Evolutionary conservation across 2,797 vertebrate genomes (phyloP).

Genomic region (Melanotaenia boesemani): DNA sequence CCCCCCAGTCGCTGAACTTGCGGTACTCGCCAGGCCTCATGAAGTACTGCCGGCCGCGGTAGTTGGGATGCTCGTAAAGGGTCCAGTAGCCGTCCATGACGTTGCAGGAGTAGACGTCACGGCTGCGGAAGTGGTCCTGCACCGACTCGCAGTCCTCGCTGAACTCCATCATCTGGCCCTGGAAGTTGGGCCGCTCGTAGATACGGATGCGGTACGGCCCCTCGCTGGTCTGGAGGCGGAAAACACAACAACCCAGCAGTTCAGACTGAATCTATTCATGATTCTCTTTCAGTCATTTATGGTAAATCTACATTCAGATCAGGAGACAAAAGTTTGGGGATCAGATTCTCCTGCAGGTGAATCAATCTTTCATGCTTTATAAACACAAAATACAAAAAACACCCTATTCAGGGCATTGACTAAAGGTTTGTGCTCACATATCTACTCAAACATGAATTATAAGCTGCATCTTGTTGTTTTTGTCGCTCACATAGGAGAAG

Average conservation of each 20-base stretch:
- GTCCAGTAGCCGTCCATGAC: slow-evolving; percentile 82
- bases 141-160: slow-evolving; percentile 77
- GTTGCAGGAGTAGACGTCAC: slow-evolving; percentile 79
- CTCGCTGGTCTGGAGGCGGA: slow-evolving; percentile 67
- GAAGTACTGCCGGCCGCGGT: slow-evolving; percentile 79
- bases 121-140: slow-evolving; percentile 75
- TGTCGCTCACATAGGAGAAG: slow-evolving; percentile 67
- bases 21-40: slow-evolving; percentile 78
- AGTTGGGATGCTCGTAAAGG: slow-evolving; percentile 76
- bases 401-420: too few relatives aligned
- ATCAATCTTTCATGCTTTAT: too few relatives aligned
- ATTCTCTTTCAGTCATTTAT: too few relatives aligned
- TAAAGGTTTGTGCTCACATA: too few relatives aligned
- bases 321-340: neutral
- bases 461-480: neutral
- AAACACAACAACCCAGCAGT: neutral
- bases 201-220: slow-evolving; percentile 75
- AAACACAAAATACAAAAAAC: too few relatives aligned
- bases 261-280: neutral
- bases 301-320: neutral
- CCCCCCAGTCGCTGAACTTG: slow-evolving; percentile 80
- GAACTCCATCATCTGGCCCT: slow-evolving; percentile 82
- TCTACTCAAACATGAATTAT: neutral
- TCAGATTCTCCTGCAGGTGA: too few relatives aligned
- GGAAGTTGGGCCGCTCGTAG: slow-evolving; percentile 79